Evolutionary conservation across 2,113 vertebrate genomes (phyloP), one percentile per base, ranked within the genome.

Genomic region (Bufo gargarizans): DNA sequence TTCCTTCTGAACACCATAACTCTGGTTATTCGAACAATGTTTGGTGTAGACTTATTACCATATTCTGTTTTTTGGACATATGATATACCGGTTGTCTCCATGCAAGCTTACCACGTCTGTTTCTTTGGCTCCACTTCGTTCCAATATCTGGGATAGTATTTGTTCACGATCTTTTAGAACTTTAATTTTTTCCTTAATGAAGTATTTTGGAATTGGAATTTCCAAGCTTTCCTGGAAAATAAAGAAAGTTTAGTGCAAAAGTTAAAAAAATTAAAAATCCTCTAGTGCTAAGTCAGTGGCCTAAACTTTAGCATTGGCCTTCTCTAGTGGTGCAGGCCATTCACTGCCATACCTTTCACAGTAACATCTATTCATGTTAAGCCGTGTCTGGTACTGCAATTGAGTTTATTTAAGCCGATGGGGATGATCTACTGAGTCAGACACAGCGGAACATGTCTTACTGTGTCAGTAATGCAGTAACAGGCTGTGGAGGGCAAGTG

Each of bases 191-290:
- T 97, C 96, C 82, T 94, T 96, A 88, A 97, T 14, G 87, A 97
- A 97, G 74, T 96, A 97, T 45, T 81, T 94, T 61, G 97, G 97
- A 53, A 97, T 95, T 83, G 96, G 97, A 72, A 97, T 93, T 85
- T 97, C 97, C 86, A 95, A 81, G n/a, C 94, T 93, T 91, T 96
- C 93, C 97, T 97, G 53, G 16, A 71, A 22, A 65, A 84, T 91
- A 84, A 84, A 3, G 45, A 3, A 74, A 9, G 12, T 11, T 55
- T 33, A 33, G 19, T 58, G 12, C 8, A 43, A 59, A 13, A 82
- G 14, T n/a, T n/a, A n/a, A n/a, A n/a, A n/a, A n/a, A n/a, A n/a
- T n/a, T n/a, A n/a, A n/a, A n/a, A n/a, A n/a, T n/a, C n/a, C n/a
- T n/a, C n/a, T n/a, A n/a, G 33, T 33, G 33, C 33, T 33, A 33